Evolutionary conservation across 2,888 invertebrate species (phyloP).

Genomic region (Fragum sueziense): DNA sequence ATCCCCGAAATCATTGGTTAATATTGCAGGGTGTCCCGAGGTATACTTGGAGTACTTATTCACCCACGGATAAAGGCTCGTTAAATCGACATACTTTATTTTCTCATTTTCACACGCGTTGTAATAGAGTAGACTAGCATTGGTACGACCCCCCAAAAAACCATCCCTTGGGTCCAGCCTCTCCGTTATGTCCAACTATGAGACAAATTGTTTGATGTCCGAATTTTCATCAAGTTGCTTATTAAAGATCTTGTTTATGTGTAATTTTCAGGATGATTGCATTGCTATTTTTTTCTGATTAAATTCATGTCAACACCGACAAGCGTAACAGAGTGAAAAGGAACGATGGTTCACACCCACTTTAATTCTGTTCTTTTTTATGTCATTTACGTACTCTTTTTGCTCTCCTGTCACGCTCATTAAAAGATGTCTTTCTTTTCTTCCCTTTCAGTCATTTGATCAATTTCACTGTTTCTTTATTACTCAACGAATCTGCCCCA

Average conservation of each 20-base stretch:
- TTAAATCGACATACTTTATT: slow-evolving; percentile 66
- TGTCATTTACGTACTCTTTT: neutral
- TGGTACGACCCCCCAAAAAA: slow-evolving; percentile 71
- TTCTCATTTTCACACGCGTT: no score
- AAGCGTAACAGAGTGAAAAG: neutral
- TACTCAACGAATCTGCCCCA: no score
- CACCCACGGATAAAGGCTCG: slow-evolving; percentile 68
- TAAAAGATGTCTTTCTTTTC: neutral
- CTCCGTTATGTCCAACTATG: slow-evolving; percentile 31
- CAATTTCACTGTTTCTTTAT: no score
- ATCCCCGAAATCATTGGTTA: slow-evolving; percentile 54
- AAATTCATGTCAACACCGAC: neutral
- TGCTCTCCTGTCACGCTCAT: neutral
- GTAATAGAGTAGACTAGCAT: slow-evolving; percentile 65
- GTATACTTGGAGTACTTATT: slow-evolving; percentile 66
- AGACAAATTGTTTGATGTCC: slow-evolving; percentile 12
- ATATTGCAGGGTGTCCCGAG: slow-evolving; percentile 63
- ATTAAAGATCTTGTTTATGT: no score
- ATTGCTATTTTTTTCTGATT: no score
- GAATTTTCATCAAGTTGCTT: slow-evolving; percentile 22
- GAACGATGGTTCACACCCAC: neutral
- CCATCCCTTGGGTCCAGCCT: slow-evolving; percentile 65
- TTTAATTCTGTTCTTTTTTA: neutral
- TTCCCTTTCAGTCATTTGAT: no score
- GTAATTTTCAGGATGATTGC: no score